Percentiles rank a stretch among this genome's conserved stretches.
phyloP scores from a whole-genome alignment of 2,888 invertebrate genomes.

The Hipparchia semele region DNA sequence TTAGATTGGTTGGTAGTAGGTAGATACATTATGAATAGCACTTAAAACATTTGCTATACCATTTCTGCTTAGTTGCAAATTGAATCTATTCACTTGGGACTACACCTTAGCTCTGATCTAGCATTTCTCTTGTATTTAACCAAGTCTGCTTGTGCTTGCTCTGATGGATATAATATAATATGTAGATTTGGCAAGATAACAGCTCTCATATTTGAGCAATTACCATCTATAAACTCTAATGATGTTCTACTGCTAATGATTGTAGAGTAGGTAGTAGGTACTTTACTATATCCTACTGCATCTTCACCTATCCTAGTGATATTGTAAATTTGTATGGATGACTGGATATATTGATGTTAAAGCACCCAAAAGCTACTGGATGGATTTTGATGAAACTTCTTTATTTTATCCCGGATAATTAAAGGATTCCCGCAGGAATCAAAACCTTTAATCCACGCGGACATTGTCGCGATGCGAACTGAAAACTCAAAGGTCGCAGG shows the following conservation, averaged over 20 bases:
- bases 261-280: neutral
- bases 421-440: too few relatives aligned
- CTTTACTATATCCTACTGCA: too few relatives aligned
- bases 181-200: constrained; percentile 3
- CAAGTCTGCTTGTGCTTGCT: constrained; percentile 4
- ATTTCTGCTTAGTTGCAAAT: constrained; percentile 21
- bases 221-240: neutral
- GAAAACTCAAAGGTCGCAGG: too few relatives aligned
- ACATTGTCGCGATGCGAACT: too few relatives aligned
- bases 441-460: too few relatives aligned
- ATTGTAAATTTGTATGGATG: too few relatives aligned
- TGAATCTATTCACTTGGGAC: constrained; percentile 25
- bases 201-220: constrained; percentile 1
- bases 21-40: constrained; percentile 33
- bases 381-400: too few relatives aligned
- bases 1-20: constrained; percentile 15
- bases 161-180: neutral
- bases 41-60: constrained; percentile 33
- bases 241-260: neutral
- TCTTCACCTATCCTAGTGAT: too few relatives aligned
- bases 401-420: too few relatives aligned
- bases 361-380: too few relatives aligned
- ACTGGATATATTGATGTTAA: too few relatives aligned
- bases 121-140: constrained; percentile 2
- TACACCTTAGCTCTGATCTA: constrained; percentile 2